Base-by-base conservation (phyloP, 2,113 vertebrate genomes). In the Notiomystis cincta region DNA sequence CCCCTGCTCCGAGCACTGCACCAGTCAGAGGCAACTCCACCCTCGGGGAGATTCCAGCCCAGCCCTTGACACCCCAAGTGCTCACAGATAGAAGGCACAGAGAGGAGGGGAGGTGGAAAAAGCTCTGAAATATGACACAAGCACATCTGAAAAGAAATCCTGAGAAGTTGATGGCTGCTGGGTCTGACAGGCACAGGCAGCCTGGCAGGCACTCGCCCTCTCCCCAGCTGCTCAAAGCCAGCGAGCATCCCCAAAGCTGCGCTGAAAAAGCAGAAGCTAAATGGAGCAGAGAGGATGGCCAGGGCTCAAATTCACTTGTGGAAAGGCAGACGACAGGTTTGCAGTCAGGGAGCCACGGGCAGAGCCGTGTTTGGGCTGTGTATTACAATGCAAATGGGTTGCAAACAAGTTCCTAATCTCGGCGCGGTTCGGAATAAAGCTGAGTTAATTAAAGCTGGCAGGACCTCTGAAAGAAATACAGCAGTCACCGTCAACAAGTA, bases 391-490 rank as follows among this genome's bases (percentile, higher is more conserved):
- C 76, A 87, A 93, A 83, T 72, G 77, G 86, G 91, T 81, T n/a
- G 91, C 81, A 72, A 87, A 90, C 94, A 82, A 91, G 56, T 42
- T 75, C 60, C 80, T 87, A 44, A 95, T 87, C 81, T 84, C 23
- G 0, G 86, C 4, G 35, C 24, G 4, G 67, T 16, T 64, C 83
- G 13, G 60, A 91, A 87, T 75, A 67, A 94, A 92, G 83, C 87
- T 6, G 42, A 35, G 54, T 75, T 94, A 95, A 91, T 92, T 94
- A 81, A 81, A 87, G 89, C 38, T 95, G 93, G 87, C 93, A 95
- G 83, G 56, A 50, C 72, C 82, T 84, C 56, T 21, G 82, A 82
- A 93, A 51, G 87, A 91, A 96, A 69, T 53, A 60, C 75, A 71
- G 64, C 83, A 56, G 67, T 66, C 91, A 38, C 76, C 51, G 30